Evolutionary conservation across 2,113 vertebrate species (phyloP), one percentile per base, ranked within the genome.

Genomic region (Vireo altiloquus): DNA sequence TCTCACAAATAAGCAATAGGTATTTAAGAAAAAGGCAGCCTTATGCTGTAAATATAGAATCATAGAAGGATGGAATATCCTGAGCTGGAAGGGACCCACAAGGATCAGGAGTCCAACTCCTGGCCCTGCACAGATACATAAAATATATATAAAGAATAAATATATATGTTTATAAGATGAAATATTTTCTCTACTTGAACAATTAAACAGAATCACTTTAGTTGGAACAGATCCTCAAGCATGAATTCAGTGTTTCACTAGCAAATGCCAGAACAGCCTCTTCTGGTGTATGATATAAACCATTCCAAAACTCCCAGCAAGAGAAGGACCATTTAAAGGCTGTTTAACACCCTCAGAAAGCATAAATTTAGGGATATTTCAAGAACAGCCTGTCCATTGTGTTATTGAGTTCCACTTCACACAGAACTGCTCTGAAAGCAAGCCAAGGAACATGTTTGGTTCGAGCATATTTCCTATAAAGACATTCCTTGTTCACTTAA

Each of bases 61-160:
- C 2, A 40, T 1, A 27, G 50, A 72, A 27, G 42, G 17, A 42
- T 60, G 39, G 35, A 57, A 42, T 71, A 80, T 56, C 49, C 66
- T n/a, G 33, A 66, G 33, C 49, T 82, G 33, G 19, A 46, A 60
- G 20, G 27, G 33, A 74, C 16, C 33, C 39, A 74, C 60, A n/a
- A 31, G 15, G 61, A 82, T 19, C 37, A 13, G 0, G 0, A 52
- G 33, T 24, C 60, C 33, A 39, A 3, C 23, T 53, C 28, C 28
- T 46, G 77, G 28, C 10, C 33, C 35, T 89, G 44, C 53, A 46
- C 15, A 57, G 20, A 33, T 3, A 13, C 5, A 9, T 37, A 37
- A 37, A 74, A 44, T 16, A 66, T 6, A 10, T 46, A 24, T 44
- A 24, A 59, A 37, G 53, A 76, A 44, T 64, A 77, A 44, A 77